phyloP scores from a whole-genome alignment of 2,888 invertebrate species.

The Leptopterna dolabrata region DNA sequence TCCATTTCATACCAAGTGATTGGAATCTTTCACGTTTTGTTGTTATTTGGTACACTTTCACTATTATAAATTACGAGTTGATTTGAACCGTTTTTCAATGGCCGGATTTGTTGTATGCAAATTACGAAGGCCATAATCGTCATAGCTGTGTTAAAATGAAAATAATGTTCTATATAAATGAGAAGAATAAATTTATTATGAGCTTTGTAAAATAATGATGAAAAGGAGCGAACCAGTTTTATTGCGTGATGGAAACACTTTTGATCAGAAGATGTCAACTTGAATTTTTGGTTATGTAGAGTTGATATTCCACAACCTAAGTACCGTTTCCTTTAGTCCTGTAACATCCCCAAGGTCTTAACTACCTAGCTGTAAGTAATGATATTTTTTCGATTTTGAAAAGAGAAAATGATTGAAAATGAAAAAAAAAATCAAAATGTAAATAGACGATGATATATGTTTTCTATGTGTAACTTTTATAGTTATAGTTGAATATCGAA shows the following conservation, averaged over 20 bases:
- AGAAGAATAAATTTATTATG: background rate
- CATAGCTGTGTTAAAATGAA: slow-evolving; percentile 60
- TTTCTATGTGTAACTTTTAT: slow-evolving; percentile 47
- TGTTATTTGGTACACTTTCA: background rate
- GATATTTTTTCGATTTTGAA: slow-evolving; percentile 24
- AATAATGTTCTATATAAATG: background rate
- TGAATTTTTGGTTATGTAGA: background rate
- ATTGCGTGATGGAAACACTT: background rate
- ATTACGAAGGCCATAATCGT: slow-evolving; percentile 50
- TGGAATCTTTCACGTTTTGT: no score
- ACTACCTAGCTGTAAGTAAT: background rate
- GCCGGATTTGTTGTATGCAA: slow-evolving; percentile 23
- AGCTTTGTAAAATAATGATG: slow-evolving; percentile 12
- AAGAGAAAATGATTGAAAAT: background rate
- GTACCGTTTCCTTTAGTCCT: background rate
- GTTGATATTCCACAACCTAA: background rate
- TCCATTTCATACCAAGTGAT: no score
- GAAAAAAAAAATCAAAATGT: slow-evolving; percentile 20
- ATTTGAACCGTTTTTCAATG: slow-evolving; percentile 20
- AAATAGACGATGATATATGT: slow-evolving; percentile 43
- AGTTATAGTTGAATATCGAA: slow-evolving; percentile 44
- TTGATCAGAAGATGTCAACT: background rate
- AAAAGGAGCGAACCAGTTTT: background rate
- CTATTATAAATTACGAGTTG: background rate
- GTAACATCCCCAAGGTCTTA: background rate